Conservation (phyloP, 2,888 invertebrate species). For the Nomada lathburiana region DNA sequence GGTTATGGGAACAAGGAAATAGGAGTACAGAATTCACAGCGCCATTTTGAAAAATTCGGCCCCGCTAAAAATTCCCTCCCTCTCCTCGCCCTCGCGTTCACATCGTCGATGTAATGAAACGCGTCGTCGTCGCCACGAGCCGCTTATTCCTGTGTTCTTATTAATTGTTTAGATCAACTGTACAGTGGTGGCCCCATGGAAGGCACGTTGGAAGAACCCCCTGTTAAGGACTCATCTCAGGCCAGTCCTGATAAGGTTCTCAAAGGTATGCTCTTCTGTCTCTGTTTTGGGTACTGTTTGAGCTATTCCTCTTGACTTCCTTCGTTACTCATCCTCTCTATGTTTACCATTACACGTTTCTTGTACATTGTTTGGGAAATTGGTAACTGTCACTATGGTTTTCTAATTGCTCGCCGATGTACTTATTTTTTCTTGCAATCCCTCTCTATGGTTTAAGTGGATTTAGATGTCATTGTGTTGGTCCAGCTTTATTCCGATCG, state of each 20-base stretch:
- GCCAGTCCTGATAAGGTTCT: conserved; percentile 75
- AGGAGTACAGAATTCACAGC: conserved; percentile 80
- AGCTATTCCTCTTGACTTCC: neutral
- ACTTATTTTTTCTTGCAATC: neutral
- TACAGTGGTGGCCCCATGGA: conserved; percentile 81
- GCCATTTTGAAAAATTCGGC: conserved; percentile 84
- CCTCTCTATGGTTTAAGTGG: neutral
- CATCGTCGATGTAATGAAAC: conserved; percentile 61
- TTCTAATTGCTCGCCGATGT: neutral
- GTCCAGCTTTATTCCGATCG: neutral
- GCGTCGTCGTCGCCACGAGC: conserved; percentile 65
- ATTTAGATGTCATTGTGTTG: neutral
- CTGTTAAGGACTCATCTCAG: conserved; percentile 82
- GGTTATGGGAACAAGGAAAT: conserved; percentile 75
- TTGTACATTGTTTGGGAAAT: neutral
- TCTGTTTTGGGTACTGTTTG: conserved; percentile 10
- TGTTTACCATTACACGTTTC: neutral
- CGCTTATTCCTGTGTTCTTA: conserved; percentile 59
- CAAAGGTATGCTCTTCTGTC: conserved; percentile 75
- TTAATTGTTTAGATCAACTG: conserved; percentile 72
- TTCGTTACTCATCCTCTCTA: neutral
- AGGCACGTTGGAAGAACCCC: conserved; percentile 81
- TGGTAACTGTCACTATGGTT: neutral
- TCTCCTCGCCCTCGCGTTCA: conserved; percentile 54
- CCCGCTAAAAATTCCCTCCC: conserved; percentile 73